A percentile compares a stretch with the other conserved stretches of the same genome.
Conservation (phyloP, 2,888 invertebrate species). For the Trachelus troglodyta region DNA sequence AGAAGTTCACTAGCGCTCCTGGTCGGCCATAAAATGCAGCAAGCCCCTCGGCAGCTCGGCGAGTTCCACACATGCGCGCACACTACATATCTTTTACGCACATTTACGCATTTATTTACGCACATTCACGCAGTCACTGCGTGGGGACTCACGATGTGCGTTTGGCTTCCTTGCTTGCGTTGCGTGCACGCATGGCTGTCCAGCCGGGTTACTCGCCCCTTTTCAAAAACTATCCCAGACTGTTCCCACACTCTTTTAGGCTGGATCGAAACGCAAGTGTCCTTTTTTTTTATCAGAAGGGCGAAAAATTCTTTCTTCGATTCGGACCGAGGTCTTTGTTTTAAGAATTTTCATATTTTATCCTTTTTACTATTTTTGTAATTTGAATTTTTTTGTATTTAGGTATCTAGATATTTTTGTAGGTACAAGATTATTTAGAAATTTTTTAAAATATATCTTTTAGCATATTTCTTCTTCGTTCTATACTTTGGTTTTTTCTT, state of each 20-base stretch:
- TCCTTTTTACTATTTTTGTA: not conserved
- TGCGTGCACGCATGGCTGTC: not conserved
- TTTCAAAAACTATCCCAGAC: slow-evolving; percentile 1
- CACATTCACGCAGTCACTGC: not conserved
- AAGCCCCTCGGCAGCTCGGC: slow-evolving; percentile 13
- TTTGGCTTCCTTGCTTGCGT: not conserved
- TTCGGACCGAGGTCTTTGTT: not conserved
- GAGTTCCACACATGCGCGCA: not conserved
- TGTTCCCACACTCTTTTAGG: slow-evolving; percentile 18
- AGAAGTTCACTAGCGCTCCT: slow-evolving; percentile 14
- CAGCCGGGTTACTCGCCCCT: not conserved
- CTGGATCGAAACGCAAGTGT: not conserved
- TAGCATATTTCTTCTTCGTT: not conserved
- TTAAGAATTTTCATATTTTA: not conserved
- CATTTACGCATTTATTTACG: not conserved
- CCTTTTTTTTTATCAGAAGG: not conserved
- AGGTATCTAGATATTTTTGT: not conserved
- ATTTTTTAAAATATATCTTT: not conserved
- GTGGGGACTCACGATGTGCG: not conserved
- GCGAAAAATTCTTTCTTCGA: not conserved
- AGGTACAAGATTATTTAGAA: not conserved
- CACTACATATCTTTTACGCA: not conserved
- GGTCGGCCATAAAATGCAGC: slow-evolving; percentile 18
- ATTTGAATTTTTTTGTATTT: too few relatives aligned
- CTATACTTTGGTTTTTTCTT: not conserved